These are phyloP conservation scores for Brenthis daphne DNA, from an alignment of 2,888 invertebrate genomes.

Conservation along the genomic window DNA sequence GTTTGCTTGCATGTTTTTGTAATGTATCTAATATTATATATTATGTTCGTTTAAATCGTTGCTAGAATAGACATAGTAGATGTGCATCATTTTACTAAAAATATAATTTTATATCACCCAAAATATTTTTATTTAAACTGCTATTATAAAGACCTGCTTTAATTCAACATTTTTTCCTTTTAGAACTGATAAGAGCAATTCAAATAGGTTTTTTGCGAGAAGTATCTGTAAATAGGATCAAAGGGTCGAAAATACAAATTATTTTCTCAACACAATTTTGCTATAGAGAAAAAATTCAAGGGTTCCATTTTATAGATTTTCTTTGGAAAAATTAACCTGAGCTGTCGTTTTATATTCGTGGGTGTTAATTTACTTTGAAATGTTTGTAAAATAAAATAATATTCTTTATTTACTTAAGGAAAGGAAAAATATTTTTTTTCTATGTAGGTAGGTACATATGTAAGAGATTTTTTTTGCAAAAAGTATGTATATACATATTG, in stretches of 20 bases:
- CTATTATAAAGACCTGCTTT: too few relatives aligned
- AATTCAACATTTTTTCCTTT: background rate
- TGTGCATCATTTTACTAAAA: too few relatives aligned
- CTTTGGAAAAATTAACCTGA: conserved; percentile 33
- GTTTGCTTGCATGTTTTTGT: too few relatives aligned
- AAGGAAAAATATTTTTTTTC: too few relatives aligned
- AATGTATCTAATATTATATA: too few relatives aligned
- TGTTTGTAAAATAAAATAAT: background rate
- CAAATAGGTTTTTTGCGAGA: conserved; percentile 45
- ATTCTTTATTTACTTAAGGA: background rate
- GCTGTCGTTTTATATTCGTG: conserved; percentile 15
- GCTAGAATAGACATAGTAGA: too few relatives aligned
- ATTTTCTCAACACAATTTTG: conserved; percentile 69
- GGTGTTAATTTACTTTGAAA: background rate
- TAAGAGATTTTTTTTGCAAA: too few relatives aligned
- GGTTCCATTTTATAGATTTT: conserved; percentile 35
- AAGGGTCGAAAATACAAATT: conserved; percentile 62
- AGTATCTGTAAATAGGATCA: conserved; percentile 53
- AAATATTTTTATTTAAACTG: too few relatives aligned
- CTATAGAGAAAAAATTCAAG: conserved; percentile 58
- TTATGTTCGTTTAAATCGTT: too few relatives aligned
- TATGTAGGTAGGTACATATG: too few relatives aligned
- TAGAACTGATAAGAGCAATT: conserved; percentile 41
- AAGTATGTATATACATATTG: too few relatives aligned
- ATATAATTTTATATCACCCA: too few relatives aligned